phyloP scores from a whole-genome alignment of 2,797 vertebrate genomes.

The Syngnathus acus region DNA sequence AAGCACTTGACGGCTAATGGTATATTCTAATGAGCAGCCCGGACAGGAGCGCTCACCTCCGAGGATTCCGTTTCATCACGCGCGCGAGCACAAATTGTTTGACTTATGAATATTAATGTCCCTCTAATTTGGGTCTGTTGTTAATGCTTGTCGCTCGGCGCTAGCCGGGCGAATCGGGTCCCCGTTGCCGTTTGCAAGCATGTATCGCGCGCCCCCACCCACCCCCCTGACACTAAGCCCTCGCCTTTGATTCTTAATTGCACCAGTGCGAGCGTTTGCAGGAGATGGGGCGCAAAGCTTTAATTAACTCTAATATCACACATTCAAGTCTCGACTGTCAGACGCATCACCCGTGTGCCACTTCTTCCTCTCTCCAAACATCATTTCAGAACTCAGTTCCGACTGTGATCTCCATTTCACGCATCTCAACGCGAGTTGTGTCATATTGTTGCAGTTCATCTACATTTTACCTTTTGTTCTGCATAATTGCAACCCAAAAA shows the following conservation, averaged over 20 bases:
- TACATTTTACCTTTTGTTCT: constrained; percentile 31
- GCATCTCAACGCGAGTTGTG: constrained; percentile 70
- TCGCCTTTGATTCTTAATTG: constrained; percentile 85
- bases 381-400: constrained; percentile 64
- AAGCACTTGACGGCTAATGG: constrained; percentile 77
- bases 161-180: constrained; percentile 78
- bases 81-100: constrained; percentile 74
- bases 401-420: constrained; percentile 73
- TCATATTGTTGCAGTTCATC: constrained; percentile 57
- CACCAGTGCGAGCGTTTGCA: constrained; percentile 77
- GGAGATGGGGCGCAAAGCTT: constrained; percentile 80
- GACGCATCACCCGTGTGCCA: constrained; percentile 67
- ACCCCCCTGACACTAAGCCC: constrained; percentile 75
- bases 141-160: constrained; percentile 83
- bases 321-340: constrained; percentile 78
- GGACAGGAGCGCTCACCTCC: constrained; percentile 71
- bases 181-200: constrained; percentile 76
- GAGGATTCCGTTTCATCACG: constrained; percentile 76
- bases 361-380: constrained; percentile 56
- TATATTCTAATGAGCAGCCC: constrained; percentile 75
- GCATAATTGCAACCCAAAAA: constrained; percentile 8
- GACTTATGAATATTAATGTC: constrained; percentile 85
- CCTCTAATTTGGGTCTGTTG: constrained; percentile 80
- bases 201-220: constrained; percentile 70
- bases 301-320: constrained; percentile 85